Conservation (phyloP, 2,113 vertebrate species). For the Platycercus adscitus region DNA sequence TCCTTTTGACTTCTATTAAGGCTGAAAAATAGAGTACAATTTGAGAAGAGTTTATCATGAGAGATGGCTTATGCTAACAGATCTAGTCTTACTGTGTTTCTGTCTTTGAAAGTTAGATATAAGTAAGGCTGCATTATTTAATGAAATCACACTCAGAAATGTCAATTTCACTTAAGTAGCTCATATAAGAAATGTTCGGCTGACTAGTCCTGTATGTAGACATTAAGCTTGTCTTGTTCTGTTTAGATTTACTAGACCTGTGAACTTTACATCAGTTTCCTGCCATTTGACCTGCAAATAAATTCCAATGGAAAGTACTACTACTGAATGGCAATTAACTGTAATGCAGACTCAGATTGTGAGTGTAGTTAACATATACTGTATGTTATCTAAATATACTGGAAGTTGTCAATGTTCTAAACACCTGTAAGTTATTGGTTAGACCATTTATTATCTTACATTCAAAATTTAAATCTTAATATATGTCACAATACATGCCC, state of each 20-base stretch:
- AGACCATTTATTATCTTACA: neutral
- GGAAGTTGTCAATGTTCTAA: neutral
- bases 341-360: neutral
- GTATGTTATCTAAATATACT: neutral
- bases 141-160: neutral
- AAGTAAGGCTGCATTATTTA: neutral
- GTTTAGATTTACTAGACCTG: neutral
- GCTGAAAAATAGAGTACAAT: neutral
- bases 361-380: neutral
- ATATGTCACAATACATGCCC: neutral
- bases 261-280: neutral
- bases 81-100: neutral
- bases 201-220: neutral
- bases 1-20: neutral
- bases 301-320: slow-evolving; percentile 31
- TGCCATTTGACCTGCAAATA: slow-evolving; percentile 50
- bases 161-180: neutral
- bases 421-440: neutral
- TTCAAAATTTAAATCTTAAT: neutral
- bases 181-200: neutral
- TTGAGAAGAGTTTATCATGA: neutral
- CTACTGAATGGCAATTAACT: slow-evolving; percentile 13
- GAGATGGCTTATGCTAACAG: neutral
- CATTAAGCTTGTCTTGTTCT: neutral
- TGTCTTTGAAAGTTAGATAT: neutral